Base-by-base conservation (phyloP, 2,113 vertebrate species). In the Phrynocephalus versicolor region DNA sequence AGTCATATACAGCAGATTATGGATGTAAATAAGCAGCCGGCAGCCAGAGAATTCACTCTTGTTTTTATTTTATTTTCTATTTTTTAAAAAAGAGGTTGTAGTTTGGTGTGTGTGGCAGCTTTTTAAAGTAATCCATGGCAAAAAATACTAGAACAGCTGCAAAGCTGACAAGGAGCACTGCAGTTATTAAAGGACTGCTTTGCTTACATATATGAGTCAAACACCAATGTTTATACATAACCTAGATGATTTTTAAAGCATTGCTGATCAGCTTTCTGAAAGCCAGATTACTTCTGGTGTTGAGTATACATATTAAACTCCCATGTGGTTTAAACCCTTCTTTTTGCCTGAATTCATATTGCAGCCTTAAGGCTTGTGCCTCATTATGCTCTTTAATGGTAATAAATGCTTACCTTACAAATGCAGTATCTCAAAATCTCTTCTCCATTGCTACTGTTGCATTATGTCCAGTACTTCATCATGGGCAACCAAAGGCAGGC, bases 361-460 rank as follows among this genome's bases (percentile, higher is more conserved):
- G 92, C 92, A 84, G 91, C 95, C 95, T 97, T 96, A 94, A 95
- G 94, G 92, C 94, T 90, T 87, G 91, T 96, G 93, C 92, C 94
- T 94, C 89, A 64, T 94, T 86, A 85, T 91, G 83, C 91, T 92
- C 71, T 90, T 91, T 88, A 93, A 93, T 88, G 88, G 89, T 94
- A 91, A 92, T 81, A 87, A 87, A 86, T 79, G 64, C 79, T 88
- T 87, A 88, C 77, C 88, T 4, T 91, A 93, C 94, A 88, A 92
- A 93, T 92, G 90, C 89, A 90, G 92, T 95, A 90, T 88, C 93
- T 93, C 91, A 89, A 89, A 89, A 93, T 91, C 94, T 91, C 94
- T 94, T 93, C 88, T 95, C 90, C 91, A 79, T 95, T 89, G 91
- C 94, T 94, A 84, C 57, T 90, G 82, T 91, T 90, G 88, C 91